Conservation (phyloP, 2,888 invertebrate genomes). For the Agrotis segetum region DNA sequence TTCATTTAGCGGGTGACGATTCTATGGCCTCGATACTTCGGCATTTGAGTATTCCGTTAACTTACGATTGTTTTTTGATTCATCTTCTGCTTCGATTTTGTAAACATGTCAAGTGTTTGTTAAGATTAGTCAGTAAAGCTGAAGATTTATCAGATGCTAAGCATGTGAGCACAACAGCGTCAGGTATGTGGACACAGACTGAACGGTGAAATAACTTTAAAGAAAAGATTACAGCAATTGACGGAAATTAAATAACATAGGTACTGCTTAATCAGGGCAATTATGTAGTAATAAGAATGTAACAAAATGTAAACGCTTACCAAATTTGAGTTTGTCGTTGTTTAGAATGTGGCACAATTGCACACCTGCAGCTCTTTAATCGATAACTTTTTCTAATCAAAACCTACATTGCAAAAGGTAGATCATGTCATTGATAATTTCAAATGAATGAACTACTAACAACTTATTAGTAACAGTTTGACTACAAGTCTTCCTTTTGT, state of each 20-base stretch:
- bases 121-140: slow-evolving; percentile 27
- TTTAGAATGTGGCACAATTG: background rate
- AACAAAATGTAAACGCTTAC: slow-evolving; percentile 12
- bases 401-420: slow-evolving; percentile 1
- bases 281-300: slow-evolving; percentile 18
- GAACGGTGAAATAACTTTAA: slow-evolving; percentile 40
- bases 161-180: slow-evolving; percentile 67
- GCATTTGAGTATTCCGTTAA: slow-evolving; percentile 80
- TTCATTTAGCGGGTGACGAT: slow-evolving; percentile 81
- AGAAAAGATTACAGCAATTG: slow-evolving; percentile 18
- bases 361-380: no score
- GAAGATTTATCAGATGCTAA: slow-evolving; percentile 24
- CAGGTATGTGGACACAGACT: slow-evolving; percentile 25
- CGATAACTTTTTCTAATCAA: background rate
- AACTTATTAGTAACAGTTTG: background rate
- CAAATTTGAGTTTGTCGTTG: slow-evolving; percentile 1
- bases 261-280: slow-evolving; percentile 10
- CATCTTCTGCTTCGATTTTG: slow-evolving; percentile 57
- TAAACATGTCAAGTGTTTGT: slow-evolving; percentile 36
- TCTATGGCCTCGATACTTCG: slow-evolving; percentile 84
- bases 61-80: slow-evolving; percentile 72
- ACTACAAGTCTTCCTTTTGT: slow-evolving; percentile 4
- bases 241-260: slow-evolving; percentile 4
- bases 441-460: background rate
- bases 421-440: slow-evolving; percentile 9